Conservation (phyloP, 1,140 invertebrate genomes). For the Phocides pigmalion region DNA sequence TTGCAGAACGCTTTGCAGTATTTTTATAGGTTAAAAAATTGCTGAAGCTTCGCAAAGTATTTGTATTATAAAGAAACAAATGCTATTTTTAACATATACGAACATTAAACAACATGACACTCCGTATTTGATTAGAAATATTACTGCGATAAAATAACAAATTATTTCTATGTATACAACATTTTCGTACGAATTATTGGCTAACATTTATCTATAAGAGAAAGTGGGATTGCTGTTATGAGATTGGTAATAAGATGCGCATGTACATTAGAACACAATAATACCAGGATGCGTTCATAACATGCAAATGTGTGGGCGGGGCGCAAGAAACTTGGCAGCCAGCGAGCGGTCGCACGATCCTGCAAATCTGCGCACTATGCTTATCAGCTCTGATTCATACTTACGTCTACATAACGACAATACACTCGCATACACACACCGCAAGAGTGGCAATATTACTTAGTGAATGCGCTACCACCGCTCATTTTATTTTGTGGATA, state of each 20-base stretch:
- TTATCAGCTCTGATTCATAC: conserved; percentile 80
- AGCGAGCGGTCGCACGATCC: conserved; percentile 61
- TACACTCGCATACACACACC: conserved; percentile 43
- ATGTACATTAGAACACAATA: conserved; percentile 54
- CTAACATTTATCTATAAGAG: no score
- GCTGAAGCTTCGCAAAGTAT: no score
- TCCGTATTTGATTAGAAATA: no score
- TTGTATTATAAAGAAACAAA: no score
- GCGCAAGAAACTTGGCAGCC: conserved; percentile 72
- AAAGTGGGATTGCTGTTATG: not conserved
- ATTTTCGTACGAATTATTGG: no score
- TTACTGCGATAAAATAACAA: no score
- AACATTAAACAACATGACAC: no score
- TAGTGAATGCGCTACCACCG: conserved; percentile 56
- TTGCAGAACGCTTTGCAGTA: no score
- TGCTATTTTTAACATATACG: no score
- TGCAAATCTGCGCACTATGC: conserved; percentile 72
- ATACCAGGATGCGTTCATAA: conserved; percentile 55
- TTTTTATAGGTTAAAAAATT: no score
- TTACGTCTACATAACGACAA: conserved; percentile 53
- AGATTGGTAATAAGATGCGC: conserved; percentile 40
- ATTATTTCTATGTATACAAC: no score
- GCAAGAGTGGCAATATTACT: conserved; percentile 53
- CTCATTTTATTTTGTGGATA: conserved; percentile 75
- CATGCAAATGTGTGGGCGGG: conserved; percentile 72